Evolutionary conservation across 2,888 invertebrate genomes (phyloP), one percentile per base, ranked within the genome.

Genomic region (Cosmia trapezina): DNA sequence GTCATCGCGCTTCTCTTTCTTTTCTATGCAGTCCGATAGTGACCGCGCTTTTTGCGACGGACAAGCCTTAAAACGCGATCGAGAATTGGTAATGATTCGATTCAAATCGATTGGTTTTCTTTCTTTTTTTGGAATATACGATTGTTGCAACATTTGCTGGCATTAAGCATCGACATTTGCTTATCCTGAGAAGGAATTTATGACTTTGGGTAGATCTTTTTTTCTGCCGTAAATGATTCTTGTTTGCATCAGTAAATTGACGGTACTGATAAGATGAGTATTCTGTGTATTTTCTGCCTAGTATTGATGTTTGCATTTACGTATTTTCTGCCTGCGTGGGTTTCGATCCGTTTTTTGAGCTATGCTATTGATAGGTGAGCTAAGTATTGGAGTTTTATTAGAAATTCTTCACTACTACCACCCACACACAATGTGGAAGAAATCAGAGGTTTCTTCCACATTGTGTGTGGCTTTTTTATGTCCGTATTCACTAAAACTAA

Each of bases 181-280:
- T 61, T 61, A 77, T 61, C 41, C 5, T 19, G 60, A 51, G 77
- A 51, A 37, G n/a, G 43, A 3, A 61, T 77, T 69, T 76, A 47
- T 71, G 17, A 60, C 45, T 45, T 6, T 19, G 14, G 8, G 14
- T 22, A 14, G 43, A 43, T 43, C 12, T 47, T 49, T 37, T 41
- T 54, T 22, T n/a, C n/a, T n/a, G n/a, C n/a, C 5, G 43, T 37
- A 28, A 57, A 43, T 56, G 9, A 41, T 54, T 61, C 17, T 74
- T 73, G 47, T 12, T 47, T 17, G n/a, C 37, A 41, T 12, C 12
- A 12, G 72, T 43, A 43, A 59, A 72, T 51, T 73, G 17, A 43
- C 22, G 33, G 41, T 12, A 33, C 51, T 53, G 5, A 56, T 28
- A 14, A 19, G 14, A 47, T 14, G 4, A 37, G 7, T 28, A 9